Base-by-base conservation (phyloP, 1,140 invertebrate genomes). In the Drosophila biarmipes region DNA sequence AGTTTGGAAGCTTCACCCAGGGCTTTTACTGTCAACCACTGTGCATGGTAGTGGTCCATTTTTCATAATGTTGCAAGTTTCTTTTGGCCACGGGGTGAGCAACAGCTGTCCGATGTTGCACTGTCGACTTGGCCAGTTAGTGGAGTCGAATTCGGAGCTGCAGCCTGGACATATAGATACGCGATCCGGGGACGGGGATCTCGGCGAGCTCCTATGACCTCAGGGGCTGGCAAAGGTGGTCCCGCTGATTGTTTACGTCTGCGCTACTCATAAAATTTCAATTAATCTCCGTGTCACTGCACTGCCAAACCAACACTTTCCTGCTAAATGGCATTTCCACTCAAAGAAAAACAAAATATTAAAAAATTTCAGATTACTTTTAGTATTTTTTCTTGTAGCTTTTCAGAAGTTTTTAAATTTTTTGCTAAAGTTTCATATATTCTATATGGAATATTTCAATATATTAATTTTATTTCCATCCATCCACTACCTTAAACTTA, bases 231-330 rank as follows among this genome's bases (percentile, higher is more conserved):
- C 75, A 90, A 85, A 89, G 84, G 84, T 89, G 84, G 85, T 90
- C 84, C 78, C 68, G 84, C 84, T 89, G 84, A 89, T 89, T 89
- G 80, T 78, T 89, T 89, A 89, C 64, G 84, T 89, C 84, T 89
- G 75, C 85, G 85, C 84, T 90, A 89, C 84, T 89, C 84, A 90
- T 89, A 90, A 89, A 89, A 89, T 89, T 89, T 90, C 85, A 89
- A 89, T 89, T 90, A 89, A 89, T 89, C 85, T 90, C 76, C 75
- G 66, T 87, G 84, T 87, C 84, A 89, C 82, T 87, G 64, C n/a
- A 49, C 35, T 37, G 67, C 51, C 34, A 42, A 73, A 54, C 49
- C 37, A 46, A 34, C 59, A 31, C 53, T 56, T 31, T 31, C n/a
- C 31, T 27, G 69, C 59, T 72, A 82, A 79, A 66, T 66, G 78